phyloP scores from a whole-genome alignment of 2,797 vertebrate species.

The Mycteria americana region DNA sequence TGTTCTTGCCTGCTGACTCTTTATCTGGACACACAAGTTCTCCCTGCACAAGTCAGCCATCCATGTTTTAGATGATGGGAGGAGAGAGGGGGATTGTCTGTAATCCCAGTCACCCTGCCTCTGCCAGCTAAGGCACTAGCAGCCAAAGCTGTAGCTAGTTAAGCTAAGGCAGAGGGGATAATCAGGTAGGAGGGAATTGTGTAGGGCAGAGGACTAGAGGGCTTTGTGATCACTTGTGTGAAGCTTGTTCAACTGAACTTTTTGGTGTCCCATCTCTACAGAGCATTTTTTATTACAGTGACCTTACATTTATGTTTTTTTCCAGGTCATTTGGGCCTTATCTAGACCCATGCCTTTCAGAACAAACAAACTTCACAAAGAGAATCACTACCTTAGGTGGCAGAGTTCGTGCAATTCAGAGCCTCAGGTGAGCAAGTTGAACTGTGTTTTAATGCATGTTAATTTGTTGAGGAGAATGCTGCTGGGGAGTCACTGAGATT shows the following conservation, averaged over 20 bases:
- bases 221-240: neutral
- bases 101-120: neutral
- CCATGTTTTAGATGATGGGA: neutral
- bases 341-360: neutral
- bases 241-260: neutral
- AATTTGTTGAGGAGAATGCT: neutral
- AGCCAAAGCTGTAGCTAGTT: neutral
- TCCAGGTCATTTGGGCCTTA: neutral
- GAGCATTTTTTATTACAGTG: neutral
- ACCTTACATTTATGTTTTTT: neutral
- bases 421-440: neutral
- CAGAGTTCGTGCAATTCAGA: neutral
- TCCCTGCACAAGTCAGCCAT: neutral
- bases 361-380: neutral
- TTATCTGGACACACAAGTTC: neutral
- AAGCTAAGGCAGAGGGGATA: neutral
- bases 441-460: neutral
- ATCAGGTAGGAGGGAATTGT: neutral
- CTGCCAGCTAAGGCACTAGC: neutral
- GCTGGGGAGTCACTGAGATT: neutral
- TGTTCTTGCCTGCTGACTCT: neutral
- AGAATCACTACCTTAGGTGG: neutral
- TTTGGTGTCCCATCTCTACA: neutral
- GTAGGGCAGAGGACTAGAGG: neutral
- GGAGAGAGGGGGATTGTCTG: neutral